Base-by-base conservation (phyloP, 2,888 invertebrate genomes). In the Sphaerophoria rueppellii region DNA sequence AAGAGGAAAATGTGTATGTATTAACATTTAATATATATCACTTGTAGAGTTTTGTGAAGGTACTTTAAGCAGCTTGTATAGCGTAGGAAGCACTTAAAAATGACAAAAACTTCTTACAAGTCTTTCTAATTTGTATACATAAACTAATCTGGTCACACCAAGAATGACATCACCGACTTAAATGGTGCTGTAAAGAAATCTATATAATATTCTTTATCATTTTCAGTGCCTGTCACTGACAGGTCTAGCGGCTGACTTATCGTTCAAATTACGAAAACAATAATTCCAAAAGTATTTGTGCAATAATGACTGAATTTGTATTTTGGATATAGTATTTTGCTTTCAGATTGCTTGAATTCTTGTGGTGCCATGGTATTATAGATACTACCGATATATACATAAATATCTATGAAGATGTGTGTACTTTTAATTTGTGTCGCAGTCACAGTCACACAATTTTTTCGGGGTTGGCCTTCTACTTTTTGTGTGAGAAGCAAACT, bases 391-490 rank as follows among this genome's bases (percentile, higher is more conserved):
- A 61, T 57, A 58, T 79, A 69, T 69, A 55, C 40, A 32, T 71
- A 60, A 71, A 71, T 65, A 69, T 12, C 24, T 24, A 24, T 24
- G 24, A 24, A 24, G 24, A n/a, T 63, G 34, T 9, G 46, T 43
- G 12, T 34, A 52, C 34, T 11, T 40, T 63, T 67, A 57, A 12
- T 55, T 61, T 40, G 52, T 40, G 1, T 69, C 32, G 24, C 6
- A 76, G 67, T 67, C 71, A 54, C 54, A 67, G 54, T 67, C 54
- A 78, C 52, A 75, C 78, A 79, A 69, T 57, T 70, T 83, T 82
- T 83, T 80, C 35, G 73, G 74, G 78, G 78, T 71, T 78, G 82
- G 78, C 82, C 74, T 82, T 73, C 24, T 24, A 24, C 24, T 24
- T 24, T 57, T 50, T 50, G 43, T 79, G 71, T 80, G 32, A 72